A percentile compares a stretch with the other conserved stretches of the same genome.
phyloP scores from a whole-genome alignment of 2,888 invertebrate genomes.

The Lithophane semibrunnea region DNA sequence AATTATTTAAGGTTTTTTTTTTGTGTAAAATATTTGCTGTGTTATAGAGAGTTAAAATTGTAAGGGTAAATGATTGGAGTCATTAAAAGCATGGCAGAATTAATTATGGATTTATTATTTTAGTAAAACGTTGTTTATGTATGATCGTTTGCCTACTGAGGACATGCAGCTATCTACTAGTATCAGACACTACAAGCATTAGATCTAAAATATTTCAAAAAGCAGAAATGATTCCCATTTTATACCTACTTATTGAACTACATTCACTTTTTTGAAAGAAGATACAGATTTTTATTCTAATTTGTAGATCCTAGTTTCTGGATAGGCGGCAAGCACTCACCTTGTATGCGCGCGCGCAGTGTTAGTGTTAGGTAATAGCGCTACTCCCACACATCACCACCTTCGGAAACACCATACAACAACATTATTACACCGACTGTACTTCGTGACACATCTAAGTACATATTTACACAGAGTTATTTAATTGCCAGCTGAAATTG shows the following conservation, averaged over 20 bases:
- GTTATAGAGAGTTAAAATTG: slow-evolving; percentile 26
- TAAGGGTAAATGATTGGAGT: slow-evolving; percentile 4
- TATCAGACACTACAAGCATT: slow-evolving; percentile 40
- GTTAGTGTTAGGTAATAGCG: slow-evolving; percentile 84
- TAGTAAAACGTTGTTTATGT: slow-evolving; percentile 25
- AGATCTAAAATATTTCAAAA: slow-evolving; percentile 19
- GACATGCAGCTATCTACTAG: slow-evolving; percentile 48
- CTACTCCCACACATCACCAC: slow-evolving; percentile 86
- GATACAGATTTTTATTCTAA: background rate
- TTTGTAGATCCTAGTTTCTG: background rate
- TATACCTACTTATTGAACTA: background rate
- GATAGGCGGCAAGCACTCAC: slow-evolving; percentile 84
- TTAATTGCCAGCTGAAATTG: background rate
- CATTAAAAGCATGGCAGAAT: slow-evolving; percentile 30
- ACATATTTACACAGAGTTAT: slow-evolving; percentile 10
- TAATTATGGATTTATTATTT: slow-evolving; percentile 3
- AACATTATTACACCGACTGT: slow-evolving; percentile 53
- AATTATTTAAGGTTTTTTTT: background rate
- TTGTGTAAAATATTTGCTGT: slow-evolving; percentile 4
- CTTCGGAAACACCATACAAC: slow-evolving; percentile 81
- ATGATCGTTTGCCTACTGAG: slow-evolving; percentile 20
- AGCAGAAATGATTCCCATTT: slow-evolving; percentile 4
- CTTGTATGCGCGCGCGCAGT: slow-evolving; percentile 76
- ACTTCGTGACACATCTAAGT: background rate
- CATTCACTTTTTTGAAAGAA: background rate